These are phyloP conservation scores for Heteropelma amictum DNA, from an alignment of 2,888 invertebrate species.

Conservation along the genomic window DNA sequence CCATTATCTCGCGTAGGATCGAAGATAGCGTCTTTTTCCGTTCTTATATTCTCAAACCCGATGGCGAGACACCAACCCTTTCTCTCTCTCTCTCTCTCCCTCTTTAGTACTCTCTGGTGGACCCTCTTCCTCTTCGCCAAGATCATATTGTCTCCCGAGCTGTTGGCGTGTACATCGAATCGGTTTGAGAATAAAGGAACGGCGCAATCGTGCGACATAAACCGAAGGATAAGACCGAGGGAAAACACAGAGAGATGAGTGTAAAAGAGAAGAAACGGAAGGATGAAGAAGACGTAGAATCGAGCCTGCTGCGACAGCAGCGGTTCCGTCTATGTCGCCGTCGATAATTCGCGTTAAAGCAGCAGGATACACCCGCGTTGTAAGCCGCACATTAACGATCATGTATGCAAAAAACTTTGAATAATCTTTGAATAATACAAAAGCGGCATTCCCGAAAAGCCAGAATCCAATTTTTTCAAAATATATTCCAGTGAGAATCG, in stretches of 20 bases:
- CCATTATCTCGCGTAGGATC: conserved; percentile 74
- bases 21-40: conserved; percentile 70
- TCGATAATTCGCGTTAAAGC: too few relatives aligned
- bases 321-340: too few relatives aligned
- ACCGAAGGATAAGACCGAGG: neutral
- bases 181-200: conserved; percentile 37
- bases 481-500: too few relatives aligned
- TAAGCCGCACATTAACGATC: too few relatives aligned
- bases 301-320: conserved; percentile 4
- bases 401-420: too few relatives aligned
- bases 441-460: neutral
- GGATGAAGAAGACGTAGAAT: conserved; percentile 23
- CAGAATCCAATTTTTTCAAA: too few relatives aligned
- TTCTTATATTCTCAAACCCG: conserved; percentile 48
- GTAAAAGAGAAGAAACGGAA: too few relatives aligned
- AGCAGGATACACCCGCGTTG: too few relatives aligned
- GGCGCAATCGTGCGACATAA: conserved; percentile 23
- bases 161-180: conserved; percentile 32
- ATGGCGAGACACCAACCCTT: conserved; percentile 43
- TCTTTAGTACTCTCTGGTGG: neutral
- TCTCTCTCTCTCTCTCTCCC: too few relatives aligned
- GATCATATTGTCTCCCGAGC: conserved; percentile 74
- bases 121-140: conserved; percentile 44
- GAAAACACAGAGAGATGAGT: too few relatives aligned
- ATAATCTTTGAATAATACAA: neutral